A percentile compares a stretch with the other conserved stretches of the same genome.
Conservation (phyloP, 2,888 invertebrate species). For the Hylaea fasciaria region DNA sequence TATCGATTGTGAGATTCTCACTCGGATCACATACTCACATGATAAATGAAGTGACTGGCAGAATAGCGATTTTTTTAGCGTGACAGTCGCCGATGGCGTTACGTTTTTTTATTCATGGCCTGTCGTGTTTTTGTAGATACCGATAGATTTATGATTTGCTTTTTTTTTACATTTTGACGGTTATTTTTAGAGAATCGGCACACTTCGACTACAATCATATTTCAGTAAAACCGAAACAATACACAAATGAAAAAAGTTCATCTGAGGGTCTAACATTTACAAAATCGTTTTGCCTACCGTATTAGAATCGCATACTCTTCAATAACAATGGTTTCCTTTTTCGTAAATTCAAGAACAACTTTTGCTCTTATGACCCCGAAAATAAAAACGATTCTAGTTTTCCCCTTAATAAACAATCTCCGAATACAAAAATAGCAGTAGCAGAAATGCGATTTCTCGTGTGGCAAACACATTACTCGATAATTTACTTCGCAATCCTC, state of each 20-base stretch:
- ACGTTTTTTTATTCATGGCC: constrained; percentile 37
- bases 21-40: constrained; percentile 50
- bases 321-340: too few relatives aligned
- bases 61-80: constrained; percentile 39
- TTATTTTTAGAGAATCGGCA: neutral
- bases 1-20: constrained; percentile 45
- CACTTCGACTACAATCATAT: too few relatives aligned
- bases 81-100: constrained; percentile 44
- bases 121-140: constrained; percentile 35
- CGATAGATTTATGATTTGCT: constrained; percentile 17
- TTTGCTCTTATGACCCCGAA: too few relatives aligned
- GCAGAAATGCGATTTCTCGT: constrained; percentile 29
- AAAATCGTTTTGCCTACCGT: too few relatives aligned
- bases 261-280: too few relatives aligned
- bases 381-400: too few relatives aligned
- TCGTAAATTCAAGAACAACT: too few relatives aligned
- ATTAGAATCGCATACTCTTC: too few relatives aligned
- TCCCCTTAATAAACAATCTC: too few relatives aligned
- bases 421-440: too few relatives aligned
- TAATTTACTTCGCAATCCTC: constrained; percentile 40
- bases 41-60: constrained; percentile 50
- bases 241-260: too few relatives aligned
- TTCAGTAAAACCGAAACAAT: too few relatives aligned
- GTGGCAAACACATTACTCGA: constrained; percentile 35
- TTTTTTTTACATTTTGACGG: neutral